Evolutionary conservation across 1,140 invertebrate genomes (phyloP), one percentile per base, ranked within the genome.

Genomic region (Saccostrea glomerata): DNA sequence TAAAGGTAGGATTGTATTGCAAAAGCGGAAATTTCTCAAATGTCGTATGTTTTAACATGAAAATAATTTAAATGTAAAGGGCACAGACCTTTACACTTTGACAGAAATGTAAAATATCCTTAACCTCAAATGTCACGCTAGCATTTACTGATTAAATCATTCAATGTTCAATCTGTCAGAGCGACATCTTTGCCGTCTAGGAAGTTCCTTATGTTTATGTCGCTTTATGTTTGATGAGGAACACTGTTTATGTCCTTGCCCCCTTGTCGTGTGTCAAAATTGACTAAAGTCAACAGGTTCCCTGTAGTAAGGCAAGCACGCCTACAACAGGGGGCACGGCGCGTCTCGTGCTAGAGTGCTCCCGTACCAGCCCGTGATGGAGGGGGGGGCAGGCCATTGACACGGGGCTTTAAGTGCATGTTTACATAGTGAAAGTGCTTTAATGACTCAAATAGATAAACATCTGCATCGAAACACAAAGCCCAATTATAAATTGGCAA

Each of bases 71-170:
- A 77, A 77, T 73, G 70, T 13, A 11, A 77, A 30, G 70, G 70
- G 70, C 25, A 77, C 25, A 25, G 70, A 77, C 70, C 70, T 77
- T n/a, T 63, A 63, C 58, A 63, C 58, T 63, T 5, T 25, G 30
- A 36, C 70, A 36, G 25, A 77, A 77, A 63, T 63, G 58, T n/a
- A 77, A 77, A 77, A 77, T 77, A 30, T n/a, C 2, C 58, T 63
- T 15, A 77, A 77, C 70, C 70, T 77, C 70, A 77, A 77, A 77
- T 77, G 30, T 36, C 70, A 77, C 13, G 70, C 25, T 77, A 77
- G 30, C 70, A 77, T 77, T 77, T 77, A 25, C 36, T 30, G 70
- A 36, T 77, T 12, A 13, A 77, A 77, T 77, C 70, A 36, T 77
- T 77, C 0, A 66, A 77, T 77, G 70, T 77, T 77, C 70, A 77